Evolutionary conservation across 2,797 vertebrate genomes (phyloP).

Genomic region (Melanotaenia maccullochi): DNA sequence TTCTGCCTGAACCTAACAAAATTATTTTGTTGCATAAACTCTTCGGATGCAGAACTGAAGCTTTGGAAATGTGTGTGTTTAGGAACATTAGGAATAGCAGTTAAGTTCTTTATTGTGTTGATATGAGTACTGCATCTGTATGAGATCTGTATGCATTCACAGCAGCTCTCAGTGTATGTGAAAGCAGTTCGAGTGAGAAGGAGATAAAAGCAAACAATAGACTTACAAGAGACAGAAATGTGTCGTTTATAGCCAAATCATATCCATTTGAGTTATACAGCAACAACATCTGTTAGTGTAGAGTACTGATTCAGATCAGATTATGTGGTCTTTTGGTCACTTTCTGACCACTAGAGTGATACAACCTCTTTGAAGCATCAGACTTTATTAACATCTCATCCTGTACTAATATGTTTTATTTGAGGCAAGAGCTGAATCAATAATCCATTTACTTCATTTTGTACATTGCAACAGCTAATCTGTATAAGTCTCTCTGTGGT

Average conservation of each 20-base stretch:
- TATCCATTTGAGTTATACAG: not conserved
- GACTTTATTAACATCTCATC: constrained; percentile 69
- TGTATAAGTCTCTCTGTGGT: constrained; percentile 41
- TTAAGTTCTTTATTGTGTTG: too few species aligned
- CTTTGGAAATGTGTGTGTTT: too few species aligned
- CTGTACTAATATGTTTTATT: constrained; percentile 44
- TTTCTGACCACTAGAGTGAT: not conserved
- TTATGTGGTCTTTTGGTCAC: not conserved
- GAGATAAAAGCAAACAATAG: not conserved
- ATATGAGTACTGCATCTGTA: too few species aligned
- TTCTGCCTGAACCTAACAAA: too few species aligned
- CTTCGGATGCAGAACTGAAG: too few species aligned
- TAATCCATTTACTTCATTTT: constrained; percentile 75
- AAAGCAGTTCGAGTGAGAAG: not conserved
- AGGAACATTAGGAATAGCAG: too few species aligned
- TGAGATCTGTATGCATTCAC: too few species aligned
- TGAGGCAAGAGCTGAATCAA: constrained; percentile 62
- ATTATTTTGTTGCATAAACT: too few species aligned
- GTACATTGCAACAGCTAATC: constrained; percentile 49
- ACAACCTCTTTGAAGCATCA: constrained; percentile 62
- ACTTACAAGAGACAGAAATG: too few species aligned
- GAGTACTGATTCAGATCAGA: not conserved
- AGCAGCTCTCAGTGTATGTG: too few species aligned
- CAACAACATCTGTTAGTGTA: not conserved
- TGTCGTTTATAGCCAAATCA: too few species aligned